Base-by-base conservation (phyloP, 2,888 invertebrate genomes). In the Cotesia congregata region DNA sequence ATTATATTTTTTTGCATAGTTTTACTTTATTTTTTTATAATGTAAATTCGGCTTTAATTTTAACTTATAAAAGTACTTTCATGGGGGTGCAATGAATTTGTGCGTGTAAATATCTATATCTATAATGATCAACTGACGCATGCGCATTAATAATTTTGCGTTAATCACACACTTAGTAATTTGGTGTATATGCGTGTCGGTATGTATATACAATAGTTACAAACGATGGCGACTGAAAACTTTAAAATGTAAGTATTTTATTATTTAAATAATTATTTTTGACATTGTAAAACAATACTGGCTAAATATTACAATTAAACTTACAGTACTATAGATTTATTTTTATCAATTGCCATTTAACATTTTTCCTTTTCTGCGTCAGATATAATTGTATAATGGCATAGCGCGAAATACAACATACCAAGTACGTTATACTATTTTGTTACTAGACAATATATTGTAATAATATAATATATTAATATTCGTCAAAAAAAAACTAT, bases 191-290 rank as follows among this genome's bases (percentile, higher is more conserved):
- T 12, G 12, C 12, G 50, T 50, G 50, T 50, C 50, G 50, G 50
- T 50, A 50, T 50, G 12, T 50, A 50, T 50, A 2, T 50, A 50
- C 50, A 50, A 50, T 50, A 50, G 50, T 50, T 50, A 50, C 50
- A 50, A 12, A 84, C 82, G 86, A 88, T 89, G 88, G 88, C 88
- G 87, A 87, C 87, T 85, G 85, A 86, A 85, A 88, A 88, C 88
- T 88, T 88, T 85, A 84, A 88, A 88, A 88, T 85, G 87, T 86
- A 86, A 88, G 86, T 62, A 62, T 3, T 88, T 86, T 86, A 82
- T 83, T 83, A 77, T 80, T 82, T 81, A 82, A 82, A 83, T 83
- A 83, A 85, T 85, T 83, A 78, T 80, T 76, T 76, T 73, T 76
- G 78, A 76, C 81, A 80, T 79, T 80, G 76, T 67, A 61, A 30